A percentile compares a stretch with the other conserved stretches of the same genome.
Evolutionary conservation across 1,140 invertebrate genomes (phyloP).

Genomic region (Lasioglossum baleicum): DNA sequence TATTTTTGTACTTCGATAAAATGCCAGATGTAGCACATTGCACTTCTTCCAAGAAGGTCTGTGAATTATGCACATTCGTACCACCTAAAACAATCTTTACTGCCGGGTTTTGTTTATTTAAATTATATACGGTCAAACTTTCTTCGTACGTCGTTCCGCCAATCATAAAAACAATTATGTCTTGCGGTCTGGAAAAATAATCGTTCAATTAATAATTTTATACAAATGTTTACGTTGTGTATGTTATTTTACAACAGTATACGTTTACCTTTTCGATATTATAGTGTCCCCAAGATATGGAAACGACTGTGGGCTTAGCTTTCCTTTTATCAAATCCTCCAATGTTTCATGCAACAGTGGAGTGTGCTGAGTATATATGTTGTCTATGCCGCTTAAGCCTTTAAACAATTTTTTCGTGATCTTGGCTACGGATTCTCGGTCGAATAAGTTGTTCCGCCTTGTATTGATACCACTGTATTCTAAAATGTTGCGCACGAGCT

Average conservation of each 20-base stretch:
- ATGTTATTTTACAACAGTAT: neutral
- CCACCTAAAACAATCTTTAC: slow-evolving; percentile 93
- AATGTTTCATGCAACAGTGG: slow-evolving; percentile 92
- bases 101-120: slow-evolving; percentile 87
- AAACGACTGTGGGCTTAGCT: slow-evolving; percentile 89
- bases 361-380: slow-evolving; percentile 97
- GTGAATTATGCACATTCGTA: slow-evolving; percentile 94
- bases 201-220: slow-evolving; percentile 14
- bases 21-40: slow-evolving; percentile 76
- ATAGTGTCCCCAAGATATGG: slow-evolving; percentile 86
- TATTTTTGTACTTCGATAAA: slow-evolving; percentile 71
- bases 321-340: slow-evolving; percentile 94
- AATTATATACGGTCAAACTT: slow-evolving; percentile 91
- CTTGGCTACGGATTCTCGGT: slow-evolving; percentile 92
- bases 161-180: slow-evolving; percentile 96
- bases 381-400: slow-evolving; percentile 95
- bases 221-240: neutral
- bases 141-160: slow-evolving; percentile 99
- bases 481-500: slow-evolving; percentile 86
- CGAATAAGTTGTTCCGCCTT: slow-evolving; percentile 90
- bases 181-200: slow-evolving; percentile 84
- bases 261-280: slow-evolving; percentile 70
- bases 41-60: slow-evolving; percentile 89
- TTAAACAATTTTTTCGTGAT: slow-evolving; percentile 94
- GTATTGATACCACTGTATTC: slow-evolving; percentile 91